Evolutionary conservation across 1,140 invertebrate species (phyloP), one percentile per base, ranked within the genome.

Genomic region (Bombus turneri): DNA sequence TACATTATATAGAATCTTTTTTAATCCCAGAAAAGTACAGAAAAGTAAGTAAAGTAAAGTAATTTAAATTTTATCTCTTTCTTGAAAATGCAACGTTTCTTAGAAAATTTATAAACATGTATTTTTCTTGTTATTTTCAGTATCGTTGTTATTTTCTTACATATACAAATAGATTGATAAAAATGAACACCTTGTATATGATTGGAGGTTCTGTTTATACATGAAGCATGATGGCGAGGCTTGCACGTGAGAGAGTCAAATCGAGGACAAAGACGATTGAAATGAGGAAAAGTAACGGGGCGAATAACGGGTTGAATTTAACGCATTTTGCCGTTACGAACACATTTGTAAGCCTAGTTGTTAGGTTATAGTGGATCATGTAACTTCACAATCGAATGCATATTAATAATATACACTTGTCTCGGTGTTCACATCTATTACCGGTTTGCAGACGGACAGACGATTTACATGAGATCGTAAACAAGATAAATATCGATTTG

Each of bases 231-330:
- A 37, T 64, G 69, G 66, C 37, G 62, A 71, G 57, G 57, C 72
- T 47, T 80, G 75, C 83, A 77, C 76, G 83, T 74, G 86, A 82
- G 72, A 85, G 82, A 90, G 83, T 31, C 57, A 83, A 90, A 86
- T 90, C 88, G 88, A 88, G 89, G 89, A 90, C 88, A 86, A 86
- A 85, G 84, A 83, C 75, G 76, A 76, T 90, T 82, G 82, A 91
- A 91, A 91, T 84, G 89, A 87, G 86, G 86, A 91, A 91, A 91
- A 91, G 88, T 91, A 91, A 91, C 91, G 91, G 91, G n/a, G 90
- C 90, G 83, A 86, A 59, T 91, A 91, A 91, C 91, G 91, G 90
- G 69, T 88, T 86, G 82, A 86, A 88, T 91, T 88, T 87, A 90
- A 90, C 87, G 85, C 86, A 88, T 90, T 71, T 86, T 89, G 83